These are phyloP conservation scores for Musca vetustissima DNA, from an alignment of 1,140 invertebrate species.

Conservation along the genomic window DNA sequence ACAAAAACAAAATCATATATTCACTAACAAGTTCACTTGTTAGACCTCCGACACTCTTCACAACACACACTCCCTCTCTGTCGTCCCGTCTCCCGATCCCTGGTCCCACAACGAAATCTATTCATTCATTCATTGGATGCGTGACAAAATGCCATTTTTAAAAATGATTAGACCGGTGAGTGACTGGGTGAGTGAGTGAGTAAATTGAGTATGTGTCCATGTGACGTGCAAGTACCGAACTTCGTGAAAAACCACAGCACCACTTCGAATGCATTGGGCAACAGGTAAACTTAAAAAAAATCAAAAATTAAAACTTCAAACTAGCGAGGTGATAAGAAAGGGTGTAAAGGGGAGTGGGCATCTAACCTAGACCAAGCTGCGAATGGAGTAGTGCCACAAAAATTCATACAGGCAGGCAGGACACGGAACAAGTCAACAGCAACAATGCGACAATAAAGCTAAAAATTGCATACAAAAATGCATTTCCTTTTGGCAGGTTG, in stretches of 20 bases:
- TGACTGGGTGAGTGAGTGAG: conserved; percentile 29
- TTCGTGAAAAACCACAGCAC: too few species aligned
- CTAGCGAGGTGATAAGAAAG: too few species aligned
- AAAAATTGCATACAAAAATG: conserved; percentile 36
- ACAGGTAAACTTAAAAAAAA: conserved; percentile 14
- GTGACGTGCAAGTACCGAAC: background rate
- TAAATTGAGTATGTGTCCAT: conserved; percentile 11
- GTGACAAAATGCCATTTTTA: conserved; percentile 54
- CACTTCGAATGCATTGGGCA: background rate
- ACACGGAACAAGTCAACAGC: conserved; percentile 29
- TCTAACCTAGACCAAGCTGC: too few species aligned
- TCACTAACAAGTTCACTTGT: conserved; percentile 3
- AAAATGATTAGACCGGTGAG: conserved; percentile 49
- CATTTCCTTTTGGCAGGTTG: background rate
- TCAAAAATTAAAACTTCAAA: conserved; percentile 5
- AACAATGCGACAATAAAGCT: conserved; percentile 25
- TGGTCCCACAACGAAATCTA: too few species aligned
- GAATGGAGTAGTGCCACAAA: too few species aligned
- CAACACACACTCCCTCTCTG: background rate
- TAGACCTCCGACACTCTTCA: background rate
- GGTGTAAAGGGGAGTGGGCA: too few species aligned
- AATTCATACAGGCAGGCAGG: too few species aligned
- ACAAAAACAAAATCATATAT: too few species aligned
- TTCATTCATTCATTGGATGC: conserved; percentile 31
- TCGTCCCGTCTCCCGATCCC: too few species aligned